A percentile compares a stretch with the other conserved stretches of the same genome.
These are phyloP conservation scores for Drosophila acutilabella DNA, from an alignment of 2,888 invertebrate genomes.

Conservation along the genomic window DNA sequence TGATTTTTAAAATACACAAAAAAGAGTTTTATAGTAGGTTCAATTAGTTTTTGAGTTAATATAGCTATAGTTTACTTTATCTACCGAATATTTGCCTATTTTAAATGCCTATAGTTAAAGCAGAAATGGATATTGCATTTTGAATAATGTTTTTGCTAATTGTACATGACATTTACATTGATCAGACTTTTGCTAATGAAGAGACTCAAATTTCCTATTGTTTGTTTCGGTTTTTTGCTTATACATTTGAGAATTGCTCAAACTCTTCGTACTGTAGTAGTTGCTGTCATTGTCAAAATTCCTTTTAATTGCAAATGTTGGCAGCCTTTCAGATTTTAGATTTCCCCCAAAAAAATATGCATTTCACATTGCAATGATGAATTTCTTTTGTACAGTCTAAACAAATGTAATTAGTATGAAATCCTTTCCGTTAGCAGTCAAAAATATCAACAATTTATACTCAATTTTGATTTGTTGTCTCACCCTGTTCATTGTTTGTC, in stretches of 20 bases:
- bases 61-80: too few relatives aligned
- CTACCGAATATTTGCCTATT: too few relatives aligned
- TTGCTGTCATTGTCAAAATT: constrained; percentile 32
- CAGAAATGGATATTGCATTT: constrained; percentile 51
- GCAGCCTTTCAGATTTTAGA: neutral
- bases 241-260: constrained; percentile 10
- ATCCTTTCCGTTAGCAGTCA: neutral
- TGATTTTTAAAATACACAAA: neutral
- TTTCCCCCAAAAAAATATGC: neutral
- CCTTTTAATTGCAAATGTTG: constrained; percentile 20
- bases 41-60: too few relatives aligned
- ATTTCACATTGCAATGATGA: constrained; percentile 18
- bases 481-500: constrained; percentile 10
- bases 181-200: constrained; percentile 59
- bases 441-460: constrained; percentile 2
- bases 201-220: constrained; percentile 44
- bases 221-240: constrained; percentile 10
- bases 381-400: constrained; percentile 1
- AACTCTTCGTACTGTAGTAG: constrained; percentile 8
- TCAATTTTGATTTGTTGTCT: constrained; percentile 4
- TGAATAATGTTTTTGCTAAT: constrained; percentile 61
- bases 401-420: constrained; percentile 25
- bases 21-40: too few relatives aligned
- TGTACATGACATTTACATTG: constrained; percentile 64
- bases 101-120: neutral